A percentile compares a stretch with the other conserved stretches of the same genome.
Conservation (phyloP, 2,113 vertebrate species). For the Hipposideros armiger region DNA sequence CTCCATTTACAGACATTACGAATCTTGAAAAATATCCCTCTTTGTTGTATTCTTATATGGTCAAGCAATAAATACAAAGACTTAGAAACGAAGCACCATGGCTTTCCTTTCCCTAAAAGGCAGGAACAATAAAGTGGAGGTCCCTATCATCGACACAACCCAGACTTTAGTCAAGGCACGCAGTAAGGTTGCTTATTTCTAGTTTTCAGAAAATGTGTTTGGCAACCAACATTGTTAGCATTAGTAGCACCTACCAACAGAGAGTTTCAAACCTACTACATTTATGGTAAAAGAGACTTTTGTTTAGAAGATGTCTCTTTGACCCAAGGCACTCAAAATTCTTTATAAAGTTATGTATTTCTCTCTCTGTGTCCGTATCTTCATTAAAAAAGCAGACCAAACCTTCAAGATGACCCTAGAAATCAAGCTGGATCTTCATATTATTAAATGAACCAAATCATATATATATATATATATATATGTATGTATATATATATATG, state of each 20-base stretch:
- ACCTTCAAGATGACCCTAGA: background rate
- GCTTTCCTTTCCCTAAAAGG: slow-evolving; percentile 42
- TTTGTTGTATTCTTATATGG: slow-evolving; percentile 24
- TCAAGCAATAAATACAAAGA: background rate
- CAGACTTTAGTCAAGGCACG: background rate
- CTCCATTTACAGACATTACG: slow-evolving; percentile 36
- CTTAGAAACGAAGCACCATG: background rate
- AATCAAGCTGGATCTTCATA: background rate
- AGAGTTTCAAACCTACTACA: background rate
- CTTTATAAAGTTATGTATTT: background rate
- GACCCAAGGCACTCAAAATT: background rate
- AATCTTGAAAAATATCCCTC: slow-evolving; percentile 57
- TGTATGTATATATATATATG: too few relatives aligned
- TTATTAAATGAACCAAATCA: background rate
- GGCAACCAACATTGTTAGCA: background rate
- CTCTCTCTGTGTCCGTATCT: background rate
- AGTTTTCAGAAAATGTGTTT: background rate
- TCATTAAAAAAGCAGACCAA: background rate
- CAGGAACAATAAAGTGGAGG: background rate
- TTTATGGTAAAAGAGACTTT: background rate
- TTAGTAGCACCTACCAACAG: background rate
- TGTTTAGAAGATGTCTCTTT: background rate
- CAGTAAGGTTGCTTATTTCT: background rate
- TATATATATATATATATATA: too few relatives aligned
- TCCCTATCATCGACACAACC: background rate